A percentile compares a stretch with the other conserved stretches of the same genome.
Conservation (phyloP, 2,797 vertebrate species). For the Synanceia verrucosa region DNA sequence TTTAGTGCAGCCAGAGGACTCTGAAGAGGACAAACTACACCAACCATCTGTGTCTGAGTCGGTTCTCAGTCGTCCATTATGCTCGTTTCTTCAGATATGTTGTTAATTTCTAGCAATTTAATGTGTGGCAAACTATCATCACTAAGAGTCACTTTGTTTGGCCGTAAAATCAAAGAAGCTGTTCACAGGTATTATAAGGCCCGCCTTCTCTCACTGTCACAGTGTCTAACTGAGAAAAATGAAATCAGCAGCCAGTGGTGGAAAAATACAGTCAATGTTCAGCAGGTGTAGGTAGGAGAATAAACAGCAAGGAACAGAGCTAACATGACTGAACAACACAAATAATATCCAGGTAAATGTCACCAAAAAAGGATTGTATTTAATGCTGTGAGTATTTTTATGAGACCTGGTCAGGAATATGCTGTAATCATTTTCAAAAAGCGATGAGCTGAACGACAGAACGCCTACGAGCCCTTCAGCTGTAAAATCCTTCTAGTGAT, state of each 20-base stretch:
- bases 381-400: background rate
- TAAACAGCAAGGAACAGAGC: background rate
- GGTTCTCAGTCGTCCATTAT: background rate
- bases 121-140: too few relatives aligned
- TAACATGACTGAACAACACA: background rate
- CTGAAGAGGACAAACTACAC: background rate
- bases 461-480: background rate
- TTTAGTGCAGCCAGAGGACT: background rate
- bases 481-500: background rate
- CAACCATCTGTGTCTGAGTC: too few relatives aligned
- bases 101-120: background rate
- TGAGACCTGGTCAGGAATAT: background rate
- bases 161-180: too few relatives aligned
- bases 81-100: background rate
- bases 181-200: too few relatives aligned
- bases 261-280: too few relatives aligned
- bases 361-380: too few relatives aligned
- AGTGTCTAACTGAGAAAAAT: too few relatives aligned
- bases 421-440: background rate
- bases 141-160: too few relatives aligned
- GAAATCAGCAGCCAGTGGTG: too few relatives aligned
- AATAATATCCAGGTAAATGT: too few relatives aligned
- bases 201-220: too few relatives aligned
- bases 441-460: background rate
- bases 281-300: too few relatives aligned